A percentile compares a stretch with the other conserved stretches of the same genome.
Conservation (phyloP, 2,888 invertebrate genomes). For the Hoplodrina blanda region DNA sequence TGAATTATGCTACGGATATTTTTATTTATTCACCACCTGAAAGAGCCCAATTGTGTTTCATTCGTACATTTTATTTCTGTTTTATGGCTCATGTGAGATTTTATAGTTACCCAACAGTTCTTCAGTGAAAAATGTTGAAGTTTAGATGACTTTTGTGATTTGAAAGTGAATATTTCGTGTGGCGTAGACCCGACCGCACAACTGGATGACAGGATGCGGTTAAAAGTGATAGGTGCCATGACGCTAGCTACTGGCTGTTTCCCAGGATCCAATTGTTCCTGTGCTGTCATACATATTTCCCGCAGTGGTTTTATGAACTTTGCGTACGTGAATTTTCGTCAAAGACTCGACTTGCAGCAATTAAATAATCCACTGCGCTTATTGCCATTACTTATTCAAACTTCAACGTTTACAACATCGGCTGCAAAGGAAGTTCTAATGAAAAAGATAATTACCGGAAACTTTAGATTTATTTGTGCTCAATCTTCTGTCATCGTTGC, state of each 20-base stretch:
- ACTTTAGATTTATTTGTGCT: slow-evolving; percentile 5
- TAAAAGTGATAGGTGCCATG: slow-evolving; percentile 63
- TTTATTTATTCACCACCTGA: slow-evolving; percentile 44
- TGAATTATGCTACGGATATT: slow-evolving; percentile 44
- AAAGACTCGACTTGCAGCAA: not conserved
- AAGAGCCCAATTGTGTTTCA: slow-evolving; percentile 63
- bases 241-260: slow-evolving; percentile 59
- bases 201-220: slow-evolving; percentile 74
- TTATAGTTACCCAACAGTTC: slow-evolving; percentile 48
- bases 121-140: slow-evolving; percentile 54
- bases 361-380: slow-evolving; percentile 3
- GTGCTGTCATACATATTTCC: slow-evolving; percentile 41
- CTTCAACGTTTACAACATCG: not conserved
- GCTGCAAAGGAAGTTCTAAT: slow-evolving; percentile 23
- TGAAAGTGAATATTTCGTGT: slow-evolving; percentile 58
- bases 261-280: slow-evolving; percentile 62
- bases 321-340: slow-evolving; percentile 13
- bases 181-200: slow-evolving; percentile 65
- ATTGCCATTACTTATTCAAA: slow-evolving; percentile 18
- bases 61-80: slow-evolving; percentile 60
- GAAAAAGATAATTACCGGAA: slow-evolving; percentile 12
- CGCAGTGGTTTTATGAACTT: slow-evolving; percentile 27
- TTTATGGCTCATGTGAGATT: slow-evolving; percentile 58
- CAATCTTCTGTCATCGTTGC: not conserved
- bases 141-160: slow-evolving; percentile 48